Evolutionary conservation across 2,113 vertebrate genomes (phyloP), one percentile per base, ranked within the genome.

Genomic region (Seriola rivoliana): DNA sequence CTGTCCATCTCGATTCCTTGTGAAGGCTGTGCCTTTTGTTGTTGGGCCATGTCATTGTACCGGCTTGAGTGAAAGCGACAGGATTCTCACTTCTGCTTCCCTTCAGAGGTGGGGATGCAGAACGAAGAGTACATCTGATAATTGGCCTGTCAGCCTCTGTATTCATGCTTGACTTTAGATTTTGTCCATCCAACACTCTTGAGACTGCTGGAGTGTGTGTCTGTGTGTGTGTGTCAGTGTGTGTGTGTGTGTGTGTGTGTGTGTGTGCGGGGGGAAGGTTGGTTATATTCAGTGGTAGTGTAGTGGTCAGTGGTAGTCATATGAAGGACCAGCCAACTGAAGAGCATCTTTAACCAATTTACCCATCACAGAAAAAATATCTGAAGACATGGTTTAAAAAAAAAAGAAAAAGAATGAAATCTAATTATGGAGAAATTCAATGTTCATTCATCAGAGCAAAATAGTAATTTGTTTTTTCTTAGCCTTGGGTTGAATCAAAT

Each of bases 91-190:
- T 86, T 86, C 88, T 90, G 91, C 78, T 90, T 91, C 76, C 85
- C 89, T 75, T 93, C 87, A 85, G 88, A 87, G 90, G 85, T 71
- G 86, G 50, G 59, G 82, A 85, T 84, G 89, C 88, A 89, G 89
- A 87, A 81, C 70, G 66, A 73, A 80, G 69, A 74, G 71, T 82
- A 81, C 77, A 89, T 93, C 89, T 91, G 92, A 90, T 93, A 93
- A 95, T 94, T 93, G 88, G 88, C 78, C 90, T 90, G 93, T 94
- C 93, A 93, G 86, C 78, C 79, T 88, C 80, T 81, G 85, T 91
- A 86, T 93, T 93, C 89, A 93, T 87, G 90, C 86, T 85, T 90
- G 89, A 90, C 89, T 90, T 90, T 88, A 88, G 85, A 93, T 85
- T 75, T 48, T 81, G 86, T 82, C 75, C 82, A 82, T 77, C 66